Base-by-base conservation (phyloP, 2,797 vertebrate genomes). In the Ambastaia sidthimunki region DNA sequence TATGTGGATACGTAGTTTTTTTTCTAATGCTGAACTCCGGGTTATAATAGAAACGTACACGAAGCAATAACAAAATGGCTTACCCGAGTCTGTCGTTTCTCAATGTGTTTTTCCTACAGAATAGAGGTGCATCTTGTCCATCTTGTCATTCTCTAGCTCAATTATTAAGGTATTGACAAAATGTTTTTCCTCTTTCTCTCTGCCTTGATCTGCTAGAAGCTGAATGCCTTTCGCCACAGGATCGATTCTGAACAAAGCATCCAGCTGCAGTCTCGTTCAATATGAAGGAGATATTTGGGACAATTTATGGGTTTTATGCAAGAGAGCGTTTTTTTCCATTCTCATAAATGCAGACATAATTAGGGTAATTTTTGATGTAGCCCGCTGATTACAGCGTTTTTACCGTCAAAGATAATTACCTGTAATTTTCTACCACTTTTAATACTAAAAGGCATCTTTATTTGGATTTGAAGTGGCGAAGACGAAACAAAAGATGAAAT, bases 381-480 rank as follows among this genome's bases (percentile, higher is more conserved):
- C 97, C 97, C 95, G 96, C 97, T 99, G 98, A 99, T 99, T 99
- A 99, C 98, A 98, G 97, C 98, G 96, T 98, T 99, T 98, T 99
- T 98, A 99, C 97, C 97, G 98, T 99, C 98, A 99, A 98, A 98
- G 97, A 98, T 99, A 99, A 99, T 99, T 99, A 99, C 97, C 97
- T 99, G 98, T 99, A 99, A 99, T 99, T 99, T 99, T 98, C 98
- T 96, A 97, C 97, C 98, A 99, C 98, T 99, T 99, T 98, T 99
- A 98, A 98, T 99, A 99, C 97, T 98, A 98, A 99, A 98, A 99
- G 97, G 96, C 96, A 98, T 99, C 97, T 98, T 99, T 99, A 99
- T 99, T 99, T 98, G 98, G 96, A 96, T 99, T 96, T 96, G 96
- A 97, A 96, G 96, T 96, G 97, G 96, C 96, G 95, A 96, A 96